These are phyloP conservation scores for Phalloptychus januarius DNA, from an alignment of 2,797 vertebrate genomes.

Conservation along the genomic window DNA sequence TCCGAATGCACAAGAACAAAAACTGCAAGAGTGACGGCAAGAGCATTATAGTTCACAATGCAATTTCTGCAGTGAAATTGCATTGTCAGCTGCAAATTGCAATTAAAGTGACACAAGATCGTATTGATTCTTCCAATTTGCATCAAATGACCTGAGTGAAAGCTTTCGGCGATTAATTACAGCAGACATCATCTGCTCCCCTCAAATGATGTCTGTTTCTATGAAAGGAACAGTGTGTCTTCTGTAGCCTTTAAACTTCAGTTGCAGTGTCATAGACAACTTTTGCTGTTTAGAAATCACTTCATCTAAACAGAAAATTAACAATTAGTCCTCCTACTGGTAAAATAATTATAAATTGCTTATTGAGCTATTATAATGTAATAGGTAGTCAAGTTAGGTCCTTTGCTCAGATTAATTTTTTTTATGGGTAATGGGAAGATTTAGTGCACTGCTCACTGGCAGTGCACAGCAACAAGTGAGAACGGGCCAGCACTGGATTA, in stretches of 20 bases:
- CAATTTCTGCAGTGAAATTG: constrained; percentile 1
- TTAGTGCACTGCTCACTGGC: not conserved
- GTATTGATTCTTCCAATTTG: constrained; percentile 11
- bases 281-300: not conserved
- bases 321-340: not conserved
- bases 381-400: not conserved
- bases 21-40: not conserved
- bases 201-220: not conserved
- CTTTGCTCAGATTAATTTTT: not conserved
- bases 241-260: not conserved
- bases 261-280: not conserved
- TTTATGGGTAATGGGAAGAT: not conserved
- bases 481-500: not conserved
- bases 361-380: too few species aligned
- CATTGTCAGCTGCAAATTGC: constrained; percentile 5
- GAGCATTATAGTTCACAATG: not conserved
- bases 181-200: constrained; percentile 1
- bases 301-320: not conserved
- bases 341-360: not conserved
- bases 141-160: constrained; percentile 10
- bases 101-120: constrained; percentile 23
- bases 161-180: constrained; percentile 22
- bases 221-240: not conserved
- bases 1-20: not conserved
- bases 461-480: not conserved